These are phyloP conservation scores for Zosterops hypoxanthus DNA, from an alignment of 2,113 vertebrate species.

Conservation along the genomic window DNA sequence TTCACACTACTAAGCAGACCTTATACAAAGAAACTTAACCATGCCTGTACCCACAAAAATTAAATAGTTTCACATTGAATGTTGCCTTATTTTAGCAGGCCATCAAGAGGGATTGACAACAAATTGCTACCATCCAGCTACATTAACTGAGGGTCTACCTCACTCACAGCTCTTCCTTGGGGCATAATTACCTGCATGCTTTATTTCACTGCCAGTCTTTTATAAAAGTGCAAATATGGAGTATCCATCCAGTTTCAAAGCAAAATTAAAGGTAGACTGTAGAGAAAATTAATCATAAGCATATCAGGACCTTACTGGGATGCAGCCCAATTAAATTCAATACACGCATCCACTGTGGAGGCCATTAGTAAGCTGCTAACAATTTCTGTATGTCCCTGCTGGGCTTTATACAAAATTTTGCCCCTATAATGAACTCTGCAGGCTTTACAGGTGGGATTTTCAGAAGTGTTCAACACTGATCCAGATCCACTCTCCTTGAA, in stretches of 20 bases:
- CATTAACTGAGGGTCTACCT: neutral
- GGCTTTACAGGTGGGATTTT: constrained; percentile 65
- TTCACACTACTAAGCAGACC: neutral
- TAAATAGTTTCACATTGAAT: neutral
- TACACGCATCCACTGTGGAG: constrained; percentile 26
- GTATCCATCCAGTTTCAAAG: neutral
- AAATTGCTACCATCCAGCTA: neutral
- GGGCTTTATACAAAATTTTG: constrained; percentile 56
- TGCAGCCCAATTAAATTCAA: constrained; percentile 57
- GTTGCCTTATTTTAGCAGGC: neutral
- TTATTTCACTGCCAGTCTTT: constrained; percentile 18
- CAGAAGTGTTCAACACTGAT: constrained; percentile 20
- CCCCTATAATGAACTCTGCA: constrained; percentile 55
- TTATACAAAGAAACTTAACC: neutral
- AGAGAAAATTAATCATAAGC: constrained; percentile 46
- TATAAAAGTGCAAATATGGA: neutral
- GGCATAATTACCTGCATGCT: constrained; percentile 21
- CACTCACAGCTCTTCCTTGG: neutral
- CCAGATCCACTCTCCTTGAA: constrained; percentile 45
- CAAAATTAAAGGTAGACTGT: neutral
- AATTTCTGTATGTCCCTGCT: constrained; percentile 48
- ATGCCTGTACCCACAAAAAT: neutral
- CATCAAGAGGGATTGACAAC: neutral
- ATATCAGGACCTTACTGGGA: constrained; percentile 33
- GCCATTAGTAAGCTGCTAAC: constrained; percentile 57